phyloP scores from a whole-genome alignment of 2,113 vertebrate species.

The Bolborhynchus lineola region DNA sequence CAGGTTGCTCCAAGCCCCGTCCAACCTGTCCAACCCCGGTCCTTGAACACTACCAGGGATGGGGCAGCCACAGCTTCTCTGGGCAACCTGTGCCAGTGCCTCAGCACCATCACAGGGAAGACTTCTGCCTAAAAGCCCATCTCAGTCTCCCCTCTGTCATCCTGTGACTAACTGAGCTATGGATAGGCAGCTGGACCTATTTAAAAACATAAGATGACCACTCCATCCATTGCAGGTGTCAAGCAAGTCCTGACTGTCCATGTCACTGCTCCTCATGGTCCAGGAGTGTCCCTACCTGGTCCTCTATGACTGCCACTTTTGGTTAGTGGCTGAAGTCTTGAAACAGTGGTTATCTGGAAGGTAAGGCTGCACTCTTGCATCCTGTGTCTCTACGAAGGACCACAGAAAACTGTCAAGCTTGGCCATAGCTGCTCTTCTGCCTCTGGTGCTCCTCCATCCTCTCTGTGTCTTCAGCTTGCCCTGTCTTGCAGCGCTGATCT shows the following conservation, averaged over 20 bases:
- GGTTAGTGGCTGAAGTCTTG: neutral
- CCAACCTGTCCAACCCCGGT: neutral
- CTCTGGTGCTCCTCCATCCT: rapidly evolving
- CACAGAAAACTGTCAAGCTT: neutral
- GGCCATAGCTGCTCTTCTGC: neutral
- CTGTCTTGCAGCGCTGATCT: neutral
- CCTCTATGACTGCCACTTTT: neutral
- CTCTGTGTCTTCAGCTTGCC: neutral
- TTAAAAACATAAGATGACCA: neutral
- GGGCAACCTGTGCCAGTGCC: neutral
- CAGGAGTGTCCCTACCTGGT: neutral
- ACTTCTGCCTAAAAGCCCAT: neutral
- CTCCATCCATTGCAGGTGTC: neutral
- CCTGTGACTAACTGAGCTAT: neutral
- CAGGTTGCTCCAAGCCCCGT: neutral
- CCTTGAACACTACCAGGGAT: neutral
- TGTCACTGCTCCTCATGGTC: neutral
- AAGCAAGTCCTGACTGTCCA: neutral
- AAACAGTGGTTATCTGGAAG: neutral
- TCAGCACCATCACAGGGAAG: neutral
- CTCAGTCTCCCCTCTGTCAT: neutral
- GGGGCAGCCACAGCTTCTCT: neutral
- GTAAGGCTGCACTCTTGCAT: neutral
- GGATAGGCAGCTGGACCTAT: neutral
- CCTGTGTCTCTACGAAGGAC: neutral